Conservation (phyloP, 2,888 invertebrate species). For the Barypeithes pellucidus region DNA sequence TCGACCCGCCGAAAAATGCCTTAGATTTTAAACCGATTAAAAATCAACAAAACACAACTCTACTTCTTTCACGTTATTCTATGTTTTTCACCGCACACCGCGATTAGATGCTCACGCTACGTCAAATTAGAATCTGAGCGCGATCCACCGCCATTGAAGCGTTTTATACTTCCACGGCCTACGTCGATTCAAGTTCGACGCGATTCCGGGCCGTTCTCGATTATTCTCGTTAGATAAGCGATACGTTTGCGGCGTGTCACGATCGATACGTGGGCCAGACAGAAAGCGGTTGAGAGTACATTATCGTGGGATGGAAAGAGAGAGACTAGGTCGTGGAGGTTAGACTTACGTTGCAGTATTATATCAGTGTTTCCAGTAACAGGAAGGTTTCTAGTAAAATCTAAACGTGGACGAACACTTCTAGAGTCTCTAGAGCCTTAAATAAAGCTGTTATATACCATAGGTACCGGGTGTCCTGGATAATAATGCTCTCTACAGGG, state of each 20-base stretch:
- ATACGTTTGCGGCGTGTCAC: slow-evolving; percentile 13
- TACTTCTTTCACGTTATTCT: background rate
- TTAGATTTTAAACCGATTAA: slow-evolving; percentile 1
- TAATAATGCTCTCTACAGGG: too few species aligned
- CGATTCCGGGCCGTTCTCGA: slow-evolving; percentile 18
- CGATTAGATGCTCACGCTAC: background rate
- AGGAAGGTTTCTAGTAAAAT: background rate
- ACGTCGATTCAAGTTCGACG: slow-evolving; percentile 18
- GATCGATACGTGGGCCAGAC: background rate
- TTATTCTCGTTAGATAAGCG: slow-evolving; percentile 6
- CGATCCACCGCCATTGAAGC: slow-evolving; percentile 1
- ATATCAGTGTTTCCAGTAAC: background rate
- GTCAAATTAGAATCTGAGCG: slow-evolving; percentile 35
- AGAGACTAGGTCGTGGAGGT: background rate
- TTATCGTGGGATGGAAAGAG: background rate
- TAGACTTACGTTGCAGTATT: background rate
- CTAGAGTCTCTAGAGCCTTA: too few species aligned
- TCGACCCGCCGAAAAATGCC: background rate
- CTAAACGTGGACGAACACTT: slow-evolving; percentile 1
- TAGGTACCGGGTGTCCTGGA: too few species aligned
- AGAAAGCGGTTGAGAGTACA: background rate
- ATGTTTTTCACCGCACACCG: background rate
- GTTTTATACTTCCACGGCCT: slow-evolving; percentile 37
- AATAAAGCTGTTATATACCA: too few species aligned
- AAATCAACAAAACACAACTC: background rate